These are phyloP conservation scores for Streblospio benedicti DNA, from an alignment of 1,140 invertebrate genomes.

Conservation along the genomic window DNA sequence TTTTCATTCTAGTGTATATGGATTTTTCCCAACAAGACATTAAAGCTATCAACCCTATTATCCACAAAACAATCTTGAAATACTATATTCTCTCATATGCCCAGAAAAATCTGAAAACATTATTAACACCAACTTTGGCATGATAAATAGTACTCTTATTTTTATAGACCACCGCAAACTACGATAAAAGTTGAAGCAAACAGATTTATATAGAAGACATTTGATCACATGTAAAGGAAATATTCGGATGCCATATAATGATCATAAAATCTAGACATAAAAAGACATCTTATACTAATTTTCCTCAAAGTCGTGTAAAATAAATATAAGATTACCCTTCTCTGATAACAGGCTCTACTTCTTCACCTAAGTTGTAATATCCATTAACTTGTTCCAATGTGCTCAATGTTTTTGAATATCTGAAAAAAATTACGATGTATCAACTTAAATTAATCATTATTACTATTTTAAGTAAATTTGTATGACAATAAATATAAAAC, in stretches of 20 bases:
- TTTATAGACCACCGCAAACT: neutral
- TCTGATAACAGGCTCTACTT: constrained; percentile 70
- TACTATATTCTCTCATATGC: no score
- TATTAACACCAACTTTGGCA: no score
- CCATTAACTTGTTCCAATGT: constrained; percentile 79
- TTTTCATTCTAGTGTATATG: no score
- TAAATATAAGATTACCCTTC: constrained; percentile 52
- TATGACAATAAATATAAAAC: neutral
- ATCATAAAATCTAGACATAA: neutral
- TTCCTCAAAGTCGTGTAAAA: neutral
- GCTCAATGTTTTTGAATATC: constrained; percentile 61
- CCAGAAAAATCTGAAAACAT: no score
- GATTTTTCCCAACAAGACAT: no score
- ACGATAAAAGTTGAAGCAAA: neutral
- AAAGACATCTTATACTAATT: neutral
- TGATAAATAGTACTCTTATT: no score
- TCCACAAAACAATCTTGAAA: no score
- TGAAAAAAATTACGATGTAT: constrained; percentile 20
- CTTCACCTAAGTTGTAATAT: constrained; percentile 78
- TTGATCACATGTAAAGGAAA: neutral
- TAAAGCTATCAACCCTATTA: no score
- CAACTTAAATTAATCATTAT: neutral
- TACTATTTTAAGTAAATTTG: neutral
- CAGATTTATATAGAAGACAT: neutral
- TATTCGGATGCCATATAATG: neutral